A percentile compares a stretch with the other conserved stretches of the same genome.
These are phyloP conservation scores for Euura lappo DNA, from an alignment of 1,140 invertebrate species.

Conservation along the genomic window DNA sequence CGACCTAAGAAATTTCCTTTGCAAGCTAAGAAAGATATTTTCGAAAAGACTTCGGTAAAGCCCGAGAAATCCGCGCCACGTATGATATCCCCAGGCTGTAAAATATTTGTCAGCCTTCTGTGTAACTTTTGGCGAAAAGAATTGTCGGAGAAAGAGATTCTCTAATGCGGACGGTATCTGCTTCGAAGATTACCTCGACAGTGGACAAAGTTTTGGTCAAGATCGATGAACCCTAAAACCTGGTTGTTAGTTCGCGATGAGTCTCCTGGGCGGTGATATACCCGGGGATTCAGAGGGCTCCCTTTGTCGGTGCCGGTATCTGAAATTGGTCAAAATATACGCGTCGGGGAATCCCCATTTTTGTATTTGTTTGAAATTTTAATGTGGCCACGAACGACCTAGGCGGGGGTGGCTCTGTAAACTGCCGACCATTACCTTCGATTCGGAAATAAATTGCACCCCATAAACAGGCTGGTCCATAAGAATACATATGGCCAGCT, in stretches of 20 bases:
- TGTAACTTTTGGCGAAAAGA: not conserved
- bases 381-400: slow-evolving; percentile 38
- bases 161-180: not conserved
- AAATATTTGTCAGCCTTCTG: slow-evolving; percentile 34
- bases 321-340: slow-evolving; percentile 45
- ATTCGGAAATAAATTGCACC: slow-evolving; percentile 59
- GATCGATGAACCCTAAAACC: not conserved
- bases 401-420: slow-evolving; percentile 36
- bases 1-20: slow-evolving; percentile 37
- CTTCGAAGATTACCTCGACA: not conserved
- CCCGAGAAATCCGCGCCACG: slow-evolving; percentile 35
- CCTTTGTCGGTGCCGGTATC: not conserved
- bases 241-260: not conserved
- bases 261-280: not conserved
- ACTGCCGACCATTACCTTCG: slow-evolving; percentile 57
- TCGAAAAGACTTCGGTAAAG: slow-evolving; percentile 32
- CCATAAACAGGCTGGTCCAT: slow-evolving; percentile 57
- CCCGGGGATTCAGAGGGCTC: not conserved
- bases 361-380: slow-evolving; percentile 55
- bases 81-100: slow-evolving; percentile 24
- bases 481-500: slow-evolving; percentile 56
- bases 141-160: not conserved
- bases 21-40: slow-evolving; percentile 41
- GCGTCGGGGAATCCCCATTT: slow-evolving; percentile 37
- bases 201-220: not conserved